Evolutionary conservation across 1,140 invertebrate genomes (phyloP).

Genomic region (Drosophila pseudoananassae): DNA sequence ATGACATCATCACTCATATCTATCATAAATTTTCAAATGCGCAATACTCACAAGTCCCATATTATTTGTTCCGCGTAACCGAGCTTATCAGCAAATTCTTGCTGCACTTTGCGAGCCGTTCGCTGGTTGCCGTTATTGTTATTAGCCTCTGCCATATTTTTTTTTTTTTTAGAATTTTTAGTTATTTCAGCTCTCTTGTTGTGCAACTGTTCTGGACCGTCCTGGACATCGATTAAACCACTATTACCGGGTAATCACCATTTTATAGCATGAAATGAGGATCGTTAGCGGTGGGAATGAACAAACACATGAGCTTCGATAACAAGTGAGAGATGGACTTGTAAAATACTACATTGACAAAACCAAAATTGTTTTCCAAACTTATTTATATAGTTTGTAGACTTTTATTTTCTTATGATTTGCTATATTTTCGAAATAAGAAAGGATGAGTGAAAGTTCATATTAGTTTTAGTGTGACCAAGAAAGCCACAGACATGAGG

Average conservation of each 20-base stretch:
- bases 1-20: neutral
- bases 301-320: neutral
- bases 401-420: neutral
- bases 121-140: conserved; percentile 8
- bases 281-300: neutral
- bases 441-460: no score
- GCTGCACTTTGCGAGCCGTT: conserved; percentile 54
- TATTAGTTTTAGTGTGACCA: no score
- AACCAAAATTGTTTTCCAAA: neutral
- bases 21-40: conserved; percentile 9
- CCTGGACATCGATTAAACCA: no score
- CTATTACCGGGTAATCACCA: neutral
- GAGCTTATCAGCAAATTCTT: conserved; percentile 53
- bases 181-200: neutral
- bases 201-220: neutral
- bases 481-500: no score
- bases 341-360: neutral
- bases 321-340: neutral
- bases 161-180: neutral
- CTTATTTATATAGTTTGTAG: no score
- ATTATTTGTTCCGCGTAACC: conserved; percentile 53
- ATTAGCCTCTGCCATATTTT: neutral
- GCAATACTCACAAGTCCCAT: conserved; percentile 74
- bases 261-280: neutral
- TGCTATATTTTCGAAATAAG: neutral